These are phyloP conservation scores for Minunthozetes semirufus DNA, from an alignment of 2,888 invertebrate species.

Conservation along the genomic window DNA sequence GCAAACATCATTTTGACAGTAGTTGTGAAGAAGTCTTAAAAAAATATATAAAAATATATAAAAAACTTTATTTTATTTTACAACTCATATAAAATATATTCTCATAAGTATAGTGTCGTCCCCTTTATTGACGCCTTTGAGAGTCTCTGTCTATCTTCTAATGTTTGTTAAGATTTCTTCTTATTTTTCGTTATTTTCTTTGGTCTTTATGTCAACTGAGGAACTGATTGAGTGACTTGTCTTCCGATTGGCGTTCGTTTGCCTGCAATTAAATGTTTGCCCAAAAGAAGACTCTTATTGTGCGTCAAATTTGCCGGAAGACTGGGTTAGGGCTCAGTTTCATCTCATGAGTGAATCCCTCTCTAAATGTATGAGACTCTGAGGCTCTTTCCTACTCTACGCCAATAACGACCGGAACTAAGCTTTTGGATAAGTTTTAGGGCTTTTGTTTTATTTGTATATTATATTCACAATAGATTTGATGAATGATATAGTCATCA, in stretches of 20 bases:
- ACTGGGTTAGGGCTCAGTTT: neutral
- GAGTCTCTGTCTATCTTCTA: neutral
- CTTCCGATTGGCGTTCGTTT: constrained; percentile 16
- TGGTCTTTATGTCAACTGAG: neutral
- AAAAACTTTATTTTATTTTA: neutral
- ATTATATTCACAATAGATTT: constrained; percentile 16
- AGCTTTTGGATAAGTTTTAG: constrained; percentile 24
- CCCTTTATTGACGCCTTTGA: neutral
- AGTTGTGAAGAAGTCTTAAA: constrained; percentile 16
- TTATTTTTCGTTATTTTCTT: neutral
- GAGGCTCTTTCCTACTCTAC: neutral
- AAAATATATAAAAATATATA: neutral
- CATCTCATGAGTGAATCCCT: neutral
- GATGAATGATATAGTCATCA: constrained; percentile 21
- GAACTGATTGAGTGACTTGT: neutral
- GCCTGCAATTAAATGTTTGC: constrained; percentile 6
- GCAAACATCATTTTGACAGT: constrained; percentile 9
- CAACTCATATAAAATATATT: neutral
- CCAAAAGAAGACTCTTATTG: neutral
- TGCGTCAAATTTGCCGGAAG: constrained; percentile 6
- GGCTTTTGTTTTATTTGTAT: constrained; percentile 24
- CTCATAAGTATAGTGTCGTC: neutral
- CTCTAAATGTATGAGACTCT: neutral
- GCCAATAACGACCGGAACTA: constrained; percentile 23
- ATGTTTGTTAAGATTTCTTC: neutral